Percentiles rank a stretch among this genome's conserved stretches.
phyloP scores from a whole-genome alignment of 2,888 invertebrate genomes.

The Mylabris sibirica region DNA sequence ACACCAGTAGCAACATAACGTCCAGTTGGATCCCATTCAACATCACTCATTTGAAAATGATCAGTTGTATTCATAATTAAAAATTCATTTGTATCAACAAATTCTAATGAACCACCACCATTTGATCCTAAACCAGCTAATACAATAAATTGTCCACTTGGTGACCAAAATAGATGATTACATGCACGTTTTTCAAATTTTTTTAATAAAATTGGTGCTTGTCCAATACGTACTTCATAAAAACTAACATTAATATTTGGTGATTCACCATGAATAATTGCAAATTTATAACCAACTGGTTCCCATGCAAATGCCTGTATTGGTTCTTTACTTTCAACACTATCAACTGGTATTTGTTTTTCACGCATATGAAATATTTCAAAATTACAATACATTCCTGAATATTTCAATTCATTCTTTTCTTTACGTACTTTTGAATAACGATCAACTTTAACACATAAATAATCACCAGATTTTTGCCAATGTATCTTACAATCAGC shows the following conservation, averaged over 20 bases:
- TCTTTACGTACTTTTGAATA: constrained; percentile 88
- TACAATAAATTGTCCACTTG: constrained; percentile 93
- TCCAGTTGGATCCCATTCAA: constrained; percentile 99
- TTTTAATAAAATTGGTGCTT: constrained; percentile 87
- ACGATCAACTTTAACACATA: constrained; percentile 94
- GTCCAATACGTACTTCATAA: constrained; percentile 90
- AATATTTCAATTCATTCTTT: constrained; percentile 91
- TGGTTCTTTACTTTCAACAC: constrained; percentile 92
- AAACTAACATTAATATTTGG: constrained; percentile 89
- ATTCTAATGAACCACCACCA: constrained; percentile 92
- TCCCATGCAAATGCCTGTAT: constrained; percentile 98
- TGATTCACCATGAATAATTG: constrained; percentile 94
- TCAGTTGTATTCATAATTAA: constrained; percentile 93
- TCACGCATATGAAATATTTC: constrained; percentile 99
- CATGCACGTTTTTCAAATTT: constrained; percentile 87
- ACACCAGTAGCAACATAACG: constrained; percentile 95
- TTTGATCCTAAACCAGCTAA: constrained; percentile 85
- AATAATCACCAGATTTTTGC: constrained; percentile 97
- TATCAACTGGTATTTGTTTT: constrained; percentile 93
- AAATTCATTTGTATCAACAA: constrained; percentile 95
- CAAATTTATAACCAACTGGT: constrained; percentile 94
- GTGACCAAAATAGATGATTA: constrained; percentile 96
- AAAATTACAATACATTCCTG: constrained; percentile 97
- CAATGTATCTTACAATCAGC: constrained; percentile 98
- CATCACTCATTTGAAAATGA: constrained; percentile 91